Evolutionary conservation across 2,797 vertebrate species (phyloP).

Genomic region (Etheostoma perlongum): DNA sequence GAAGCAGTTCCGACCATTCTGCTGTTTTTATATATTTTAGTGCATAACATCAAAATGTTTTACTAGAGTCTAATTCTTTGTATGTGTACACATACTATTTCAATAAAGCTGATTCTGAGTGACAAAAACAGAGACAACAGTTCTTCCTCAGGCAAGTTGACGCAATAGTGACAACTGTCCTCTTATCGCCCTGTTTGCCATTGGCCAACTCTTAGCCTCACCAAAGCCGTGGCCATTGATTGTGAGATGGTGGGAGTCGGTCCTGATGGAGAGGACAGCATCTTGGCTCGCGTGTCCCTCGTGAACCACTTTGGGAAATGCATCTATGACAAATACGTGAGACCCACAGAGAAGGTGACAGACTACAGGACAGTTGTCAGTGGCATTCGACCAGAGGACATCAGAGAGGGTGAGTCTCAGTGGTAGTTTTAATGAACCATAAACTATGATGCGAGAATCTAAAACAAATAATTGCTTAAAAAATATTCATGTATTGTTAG

Average conservation of each 20-base stretch:
- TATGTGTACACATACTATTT: not conserved
- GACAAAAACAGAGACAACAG: not conserved
- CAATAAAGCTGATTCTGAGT: not conserved
- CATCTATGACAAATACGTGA: too few relatives aligned
- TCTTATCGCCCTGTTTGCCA: not conserved
- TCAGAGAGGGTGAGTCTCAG: too few relatives aligned
- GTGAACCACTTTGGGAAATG: constrained; percentile 97
- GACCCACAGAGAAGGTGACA: too few relatives aligned
- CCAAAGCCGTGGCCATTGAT: constrained; percentile 91
- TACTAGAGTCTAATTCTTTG: not conserved
- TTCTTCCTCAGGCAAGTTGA: not conserved
- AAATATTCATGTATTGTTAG: rapidly evolving
- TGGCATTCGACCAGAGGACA: too few relatives aligned
- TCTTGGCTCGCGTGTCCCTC: constrained; percentile 92
- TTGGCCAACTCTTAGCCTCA: constrained; percentile 84
- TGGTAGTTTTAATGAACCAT: too few relatives aligned
- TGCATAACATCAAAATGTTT: not conserved
- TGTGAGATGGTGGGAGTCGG: constrained; percentile 99
- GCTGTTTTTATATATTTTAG: not conserved
- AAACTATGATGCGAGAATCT: too few relatives aligned
- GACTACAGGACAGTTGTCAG: too few relatives aligned
- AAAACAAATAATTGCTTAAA: too few relatives aligned
- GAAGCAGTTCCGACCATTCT: constrained; percentile 72
- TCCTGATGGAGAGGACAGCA: constrained; percentile 89
- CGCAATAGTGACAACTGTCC: not conserved